Evolutionary conservation across 2,888 invertebrate species (phyloP), one percentile per base, ranked within the genome.

Genomic region (Tubiluchus corallicola): DNA sequence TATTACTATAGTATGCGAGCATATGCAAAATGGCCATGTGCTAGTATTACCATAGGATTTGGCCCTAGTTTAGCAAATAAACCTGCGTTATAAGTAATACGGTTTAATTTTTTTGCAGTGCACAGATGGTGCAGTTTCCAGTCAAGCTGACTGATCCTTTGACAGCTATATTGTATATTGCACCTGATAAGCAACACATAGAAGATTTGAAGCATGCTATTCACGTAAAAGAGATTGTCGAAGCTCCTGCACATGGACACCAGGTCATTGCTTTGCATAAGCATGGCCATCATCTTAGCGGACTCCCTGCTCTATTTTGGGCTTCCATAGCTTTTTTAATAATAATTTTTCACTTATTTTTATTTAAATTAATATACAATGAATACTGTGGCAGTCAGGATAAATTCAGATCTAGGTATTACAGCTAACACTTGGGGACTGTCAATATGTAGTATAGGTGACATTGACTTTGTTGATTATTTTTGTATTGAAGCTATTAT

Each of bases 251-350:
- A 0, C 87, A 87, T 57, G 85, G 87, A 58, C 77, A 84, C 58
- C 82, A 85, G 61, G 75, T 88, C 9, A 81, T 92, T 57, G 83
- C 85, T 0, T 66, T 87, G 53, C 90, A 90, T 61, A 80, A 77
- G 58, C 87, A 90, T 59, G 90, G 90, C 0, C 80, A 84, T 64
- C 79, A 79, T 52, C 71, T 85, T 52, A 87, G 87, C 21, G 88
- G 88, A 1, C 67, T 92, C 48, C 88, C 90, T 38, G 80, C 82
- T 0, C 67, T 87, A 40, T 88, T 92, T 65, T 92, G 90, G 90
- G 76, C 85, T 40, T 78, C 83, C 48, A 79, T 92, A 52, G 79
- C 81, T 61, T 74, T 80, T 59, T 72, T 90, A 50, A 82, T 92
- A 54, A 72, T 85, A 47, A 74, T 85, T 54, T 92, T 92, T 68